phyloP scores from a whole-genome alignment of 2,113 vertebrate species.

The Cryptomyrus ogoouensis region DNA sequence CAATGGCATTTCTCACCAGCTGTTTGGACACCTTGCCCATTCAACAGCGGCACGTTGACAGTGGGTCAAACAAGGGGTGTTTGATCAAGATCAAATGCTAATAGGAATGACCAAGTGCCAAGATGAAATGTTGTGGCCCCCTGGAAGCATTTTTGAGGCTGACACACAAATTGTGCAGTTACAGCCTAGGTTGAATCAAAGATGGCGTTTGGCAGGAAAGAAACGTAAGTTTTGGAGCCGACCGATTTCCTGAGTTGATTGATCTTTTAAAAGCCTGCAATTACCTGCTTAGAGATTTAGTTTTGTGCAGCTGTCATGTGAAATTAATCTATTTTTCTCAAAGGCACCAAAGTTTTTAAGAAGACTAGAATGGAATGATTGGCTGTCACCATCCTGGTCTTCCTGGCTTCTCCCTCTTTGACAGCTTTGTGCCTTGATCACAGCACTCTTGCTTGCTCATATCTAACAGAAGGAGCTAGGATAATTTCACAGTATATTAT shows the following conservation, averaged over 20 bases:
- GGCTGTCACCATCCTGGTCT: background rate
- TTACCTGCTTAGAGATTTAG: constrained; percentile 10
- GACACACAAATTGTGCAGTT: background rate
- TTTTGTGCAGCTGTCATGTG: constrained; percentile 19
- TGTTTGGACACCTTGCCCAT: background rate
- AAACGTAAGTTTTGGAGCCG: background rate
- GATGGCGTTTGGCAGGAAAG: background rate
- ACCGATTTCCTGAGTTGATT: background rate
- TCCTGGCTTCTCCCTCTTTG: background rate
- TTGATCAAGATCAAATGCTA: background rate
- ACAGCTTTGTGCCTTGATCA: constrained; percentile 1
- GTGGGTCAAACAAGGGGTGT: background rate
- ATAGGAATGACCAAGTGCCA: background rate
- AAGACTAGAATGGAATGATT: background rate
- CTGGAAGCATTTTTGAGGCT: background rate
- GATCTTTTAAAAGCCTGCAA: constrained; percentile 17
- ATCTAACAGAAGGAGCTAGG: constrained; percentile 24
- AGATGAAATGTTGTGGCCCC: background rate
- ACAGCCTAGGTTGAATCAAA: background rate
- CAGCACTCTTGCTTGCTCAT: constrained; percentile 10
- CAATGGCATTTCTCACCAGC: background rate
- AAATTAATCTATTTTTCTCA: constrained; percentile 16
- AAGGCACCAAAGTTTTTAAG: background rate
- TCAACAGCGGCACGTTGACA: background rate
- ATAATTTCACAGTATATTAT: constrained; percentile 37